These are phyloP conservation scores for Phoeniculus purpureus DNA, from an alignment of 2,797 vertebrate species.

Conservation along the genomic window DNA sequence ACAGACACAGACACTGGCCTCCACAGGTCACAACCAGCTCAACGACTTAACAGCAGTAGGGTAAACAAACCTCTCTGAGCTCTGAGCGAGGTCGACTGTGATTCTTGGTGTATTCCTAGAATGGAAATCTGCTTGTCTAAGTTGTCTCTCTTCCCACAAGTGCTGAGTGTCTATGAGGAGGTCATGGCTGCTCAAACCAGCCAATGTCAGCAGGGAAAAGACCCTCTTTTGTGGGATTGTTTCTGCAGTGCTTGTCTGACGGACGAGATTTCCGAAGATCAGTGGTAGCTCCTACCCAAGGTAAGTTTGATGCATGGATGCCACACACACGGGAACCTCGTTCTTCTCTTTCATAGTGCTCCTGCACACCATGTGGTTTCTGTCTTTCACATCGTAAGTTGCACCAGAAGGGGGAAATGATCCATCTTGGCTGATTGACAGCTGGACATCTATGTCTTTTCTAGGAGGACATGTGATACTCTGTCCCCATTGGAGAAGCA, in stretches of 20 bases:
- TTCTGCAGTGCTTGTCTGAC: neutral
- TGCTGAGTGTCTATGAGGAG: neutral
- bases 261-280: neutral
- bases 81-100: neutral
- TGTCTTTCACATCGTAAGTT: neutral
- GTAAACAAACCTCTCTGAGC: neutral
- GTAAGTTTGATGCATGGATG: neutral
- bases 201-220: neutral
- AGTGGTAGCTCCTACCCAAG: neutral
- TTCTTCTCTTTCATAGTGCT: neutral
- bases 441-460: constrained; percentile 1
- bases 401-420: neutral
- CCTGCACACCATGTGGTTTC: neutral
- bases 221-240: neutral
- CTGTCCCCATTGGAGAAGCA: neutral
- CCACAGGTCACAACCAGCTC: neutral
- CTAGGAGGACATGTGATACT: neutral
- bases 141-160: neutral
- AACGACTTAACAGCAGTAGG: neutral
- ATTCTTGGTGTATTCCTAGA: neutral
- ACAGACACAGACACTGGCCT: neutral
- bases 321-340: neutral
- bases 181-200: neutral
- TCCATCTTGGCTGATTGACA: neutral
- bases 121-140: neutral